These are phyloP conservation scores for Mechanitis messenoides DNA, from an alignment of 2,888 invertebrate genomes.

Conservation along the genomic window DNA sequence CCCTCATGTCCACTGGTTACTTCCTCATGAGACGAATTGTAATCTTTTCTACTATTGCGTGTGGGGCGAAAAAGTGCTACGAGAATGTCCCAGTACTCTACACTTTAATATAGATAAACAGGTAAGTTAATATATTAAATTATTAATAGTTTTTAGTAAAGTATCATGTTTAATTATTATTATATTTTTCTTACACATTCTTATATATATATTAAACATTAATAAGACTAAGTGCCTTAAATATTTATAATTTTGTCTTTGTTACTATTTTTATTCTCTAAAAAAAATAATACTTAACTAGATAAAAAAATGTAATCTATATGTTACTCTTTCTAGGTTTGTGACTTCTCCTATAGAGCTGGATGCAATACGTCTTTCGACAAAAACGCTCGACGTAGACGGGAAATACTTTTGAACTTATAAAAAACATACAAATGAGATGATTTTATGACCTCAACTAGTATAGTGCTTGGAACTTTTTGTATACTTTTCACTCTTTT, in stretches of 20 bases:
- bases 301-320: too few species aligned
- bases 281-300: too few species aligned
- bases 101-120: conserved; percentile 53
- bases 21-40: conserved; percentile 51
- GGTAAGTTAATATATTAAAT: conserved; percentile 36
- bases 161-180: too few species aligned
- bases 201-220: too few species aligned
- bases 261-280: too few species aligned
- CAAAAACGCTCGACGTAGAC: background rate
- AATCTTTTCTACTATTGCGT: conserved; percentile 60
- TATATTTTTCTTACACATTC: too few species aligned
- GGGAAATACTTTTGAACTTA: background rate
- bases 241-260: too few species aligned
- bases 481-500: too few species aligned
- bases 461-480: too few species aligned
- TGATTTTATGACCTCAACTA: background rate
- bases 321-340: background rate
- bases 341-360: background rate
- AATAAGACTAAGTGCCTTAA: too few species aligned
- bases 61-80: conserved; percentile 46
- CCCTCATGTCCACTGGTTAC: conserved; percentile 51
- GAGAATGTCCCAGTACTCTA: conserved; percentile 39
- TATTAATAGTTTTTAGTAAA: too few species aligned
- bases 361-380: background rate
- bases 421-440: background rate